phyloP scores from a whole-genome alignment of 37 sponge, comb jelly and placozoan species.

The Bolinopsis microptera region DNA sequence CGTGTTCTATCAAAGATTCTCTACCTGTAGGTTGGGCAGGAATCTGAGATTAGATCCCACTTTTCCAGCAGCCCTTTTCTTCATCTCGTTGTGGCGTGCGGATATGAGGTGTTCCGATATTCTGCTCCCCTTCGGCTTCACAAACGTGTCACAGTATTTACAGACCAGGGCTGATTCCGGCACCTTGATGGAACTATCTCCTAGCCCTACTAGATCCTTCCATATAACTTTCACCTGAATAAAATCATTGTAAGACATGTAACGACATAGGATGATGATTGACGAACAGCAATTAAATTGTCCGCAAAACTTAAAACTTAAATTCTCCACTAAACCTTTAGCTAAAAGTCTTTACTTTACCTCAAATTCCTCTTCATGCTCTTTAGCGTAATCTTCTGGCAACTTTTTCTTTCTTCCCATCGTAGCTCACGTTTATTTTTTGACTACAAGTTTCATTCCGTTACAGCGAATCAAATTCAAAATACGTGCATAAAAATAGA shows the following conservation, averaged over 20 bases:
- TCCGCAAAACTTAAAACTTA: no score
- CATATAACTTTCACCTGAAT: not conserved
- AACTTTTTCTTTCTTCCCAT: not conserved
- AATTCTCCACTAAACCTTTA: no score
- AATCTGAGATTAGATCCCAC: not conserved
- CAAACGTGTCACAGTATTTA: not conserved
- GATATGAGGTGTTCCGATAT: not conserved
- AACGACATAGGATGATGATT: no score
- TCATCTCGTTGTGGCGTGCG: not conserved
- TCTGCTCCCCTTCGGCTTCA: not conserved
- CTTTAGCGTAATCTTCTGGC: not conserved
- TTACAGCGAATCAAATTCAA: no score
- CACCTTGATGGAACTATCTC: not conserved
- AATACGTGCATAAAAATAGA: no score
- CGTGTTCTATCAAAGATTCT: no score
- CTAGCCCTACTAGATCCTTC: not conserved
- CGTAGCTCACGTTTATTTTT: no score
- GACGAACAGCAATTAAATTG: no score
- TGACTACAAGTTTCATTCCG: no score
- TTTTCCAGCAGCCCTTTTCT: not conserved
- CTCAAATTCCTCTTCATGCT: not conserved
- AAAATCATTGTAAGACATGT: no score
- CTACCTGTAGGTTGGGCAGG: not conserved
- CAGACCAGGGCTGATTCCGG: not conserved
- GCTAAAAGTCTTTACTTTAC: no score